Evolutionary conservation across 2,888 invertebrate genomes (phyloP), one percentile per base, ranked within the genome.

Genomic region (Lucinisca nassula): DNA sequence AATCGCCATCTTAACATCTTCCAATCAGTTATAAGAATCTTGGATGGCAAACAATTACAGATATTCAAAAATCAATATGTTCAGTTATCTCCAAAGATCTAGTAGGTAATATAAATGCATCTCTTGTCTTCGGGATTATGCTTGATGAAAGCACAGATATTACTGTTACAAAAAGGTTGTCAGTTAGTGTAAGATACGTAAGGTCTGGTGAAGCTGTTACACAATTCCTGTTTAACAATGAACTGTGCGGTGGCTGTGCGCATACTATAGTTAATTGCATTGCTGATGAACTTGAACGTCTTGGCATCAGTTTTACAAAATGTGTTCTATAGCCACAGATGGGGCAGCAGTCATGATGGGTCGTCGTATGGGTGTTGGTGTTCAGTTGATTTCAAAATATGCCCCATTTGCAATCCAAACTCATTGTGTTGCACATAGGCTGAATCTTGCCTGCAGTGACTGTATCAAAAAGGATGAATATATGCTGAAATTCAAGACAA

Each of bases 111-210:
- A 82, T 84, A 32, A 61, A 72, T 4, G 0, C 17, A 40, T 83
- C 83, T 32, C n/a, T 17, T 10, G 17, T 82, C 8, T 85, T 51
- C 79, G 79, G 58, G 0, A 35, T 87, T 14, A 83, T 83, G 79
- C 67, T 89, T 24, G 86, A 89, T 80, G 88, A 89, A 51, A 83
- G 82, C 24, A 87, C 85, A 58, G 87, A 87, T n/a, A 37, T 87
- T 0, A 79, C 78, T 21, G 79, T 82, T 0, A 73, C 78, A 17
- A 88, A 90, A 30, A n/a, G 51, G 17, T 55, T 90, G 21, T 73
- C 75, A 14, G 74, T 90, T 8, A 85, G 90, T 81, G 76, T 90
- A 0, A 45, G 90, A 35, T 90, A 76, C 74, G 80, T 82, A 0
- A 77, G 79, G 72, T 55, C 32, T 72, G 90, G 85, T 67, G 83